These are phyloP conservation scores for Lethenteron camtschaticum DNA, from an alignment of 2,113 vertebrate genomes.

Conservation along the genomic window DNA sequence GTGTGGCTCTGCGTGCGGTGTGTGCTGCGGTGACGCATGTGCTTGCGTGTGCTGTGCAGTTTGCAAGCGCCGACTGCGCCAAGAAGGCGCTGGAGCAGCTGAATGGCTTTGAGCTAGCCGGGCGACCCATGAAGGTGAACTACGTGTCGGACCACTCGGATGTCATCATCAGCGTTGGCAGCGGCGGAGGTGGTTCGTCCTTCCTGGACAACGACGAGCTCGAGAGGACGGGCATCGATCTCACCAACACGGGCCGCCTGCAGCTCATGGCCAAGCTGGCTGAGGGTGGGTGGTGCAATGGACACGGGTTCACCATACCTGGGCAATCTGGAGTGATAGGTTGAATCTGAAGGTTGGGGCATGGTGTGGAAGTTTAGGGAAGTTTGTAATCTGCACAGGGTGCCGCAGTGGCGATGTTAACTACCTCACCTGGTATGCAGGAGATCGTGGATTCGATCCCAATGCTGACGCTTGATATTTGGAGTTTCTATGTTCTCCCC, in stretches of 20 bases:
- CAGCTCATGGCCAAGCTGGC: constrained; percentile 85
- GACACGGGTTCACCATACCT: background rate
- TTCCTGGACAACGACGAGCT: constrained; percentile 79
- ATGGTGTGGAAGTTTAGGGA: no score
- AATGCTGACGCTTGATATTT: no score
- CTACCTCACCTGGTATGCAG: no score
- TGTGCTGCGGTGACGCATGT: background rate
- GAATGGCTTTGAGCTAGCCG: constrained; percentile 80
- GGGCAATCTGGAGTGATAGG: background rate
- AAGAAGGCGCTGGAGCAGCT: constrained; percentile 89
- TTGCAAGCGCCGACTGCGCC: constrained; percentile 75
- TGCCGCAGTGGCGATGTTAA: no score
- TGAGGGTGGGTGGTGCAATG: constrained; percentile 33
- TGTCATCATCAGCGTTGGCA: constrained; percentile 21
- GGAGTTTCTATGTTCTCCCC: no score
- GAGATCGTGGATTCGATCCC: no score
- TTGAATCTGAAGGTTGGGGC: no score
- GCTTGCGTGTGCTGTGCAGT: constrained; percentile 23
- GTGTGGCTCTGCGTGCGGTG: background rate
- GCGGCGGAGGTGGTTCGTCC: constrained; percentile 28
- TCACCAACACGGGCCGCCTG: constrained; percentile 71
- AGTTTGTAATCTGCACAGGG: no score
- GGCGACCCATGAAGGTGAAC: constrained; percentile 91
- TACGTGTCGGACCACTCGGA: constrained; percentile 80
- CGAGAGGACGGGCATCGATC: constrained; percentile 67